Evolutionary conservation across 2,888 invertebrate genomes (phyloP).

Genomic region (Gnatocerus cornutus): DNA sequence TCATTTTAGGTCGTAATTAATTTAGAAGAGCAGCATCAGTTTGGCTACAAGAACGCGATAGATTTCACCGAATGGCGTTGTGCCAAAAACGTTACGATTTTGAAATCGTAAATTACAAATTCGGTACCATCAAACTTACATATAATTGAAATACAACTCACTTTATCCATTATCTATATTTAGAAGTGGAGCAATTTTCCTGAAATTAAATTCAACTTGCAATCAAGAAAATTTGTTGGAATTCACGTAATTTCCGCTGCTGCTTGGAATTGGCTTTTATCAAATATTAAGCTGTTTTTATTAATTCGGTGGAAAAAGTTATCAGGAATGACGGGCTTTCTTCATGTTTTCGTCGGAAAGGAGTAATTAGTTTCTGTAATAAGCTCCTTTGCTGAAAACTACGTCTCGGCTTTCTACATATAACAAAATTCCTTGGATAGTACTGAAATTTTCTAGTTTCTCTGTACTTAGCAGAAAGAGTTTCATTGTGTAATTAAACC

Average conservation of each 20-base stretch:
- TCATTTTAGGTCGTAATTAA: conserved; percentile 25
- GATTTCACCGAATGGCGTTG: conserved; percentile 17
- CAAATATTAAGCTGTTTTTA: conserved; percentile 30
- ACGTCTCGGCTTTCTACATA: too few relatives aligned
- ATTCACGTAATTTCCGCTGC: conserved; percentile 22
- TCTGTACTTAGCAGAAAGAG: conserved; percentile 1
- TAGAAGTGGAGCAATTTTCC: conserved; percentile 24
- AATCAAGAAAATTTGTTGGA: conserved; percentile 34
- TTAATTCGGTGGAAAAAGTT: conserved; percentile 15
- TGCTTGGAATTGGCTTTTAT: conserved; percentile 21
- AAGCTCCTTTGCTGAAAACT: too few relatives aligned
- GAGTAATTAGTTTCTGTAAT: too few relatives aligned
- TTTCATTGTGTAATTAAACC: conserved; percentile 15
- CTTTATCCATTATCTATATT: conserved; percentile 33
- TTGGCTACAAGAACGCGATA: conserved; percentile 22
- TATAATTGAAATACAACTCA: conserved; percentile 38
- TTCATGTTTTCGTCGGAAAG: not conserved
- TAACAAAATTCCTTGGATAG: not conserved
- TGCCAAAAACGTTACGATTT: conserved; percentile 26
- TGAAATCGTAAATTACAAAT: conserved; percentile 12
- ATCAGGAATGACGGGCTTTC: conserved; percentile 8
- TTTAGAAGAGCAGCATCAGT: conserved; percentile 16
- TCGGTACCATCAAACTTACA: conserved; percentile 22
- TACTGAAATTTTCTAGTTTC: too few relatives aligned
- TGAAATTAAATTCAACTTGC: conserved; percentile 32